A percentile compares a stretch with the other conserved stretches of the same genome.
Evolutionary conservation across 53 echinoderm and acorn worm genomes (phyloP).

Genomic region (Actinopyga echinites): DNA sequence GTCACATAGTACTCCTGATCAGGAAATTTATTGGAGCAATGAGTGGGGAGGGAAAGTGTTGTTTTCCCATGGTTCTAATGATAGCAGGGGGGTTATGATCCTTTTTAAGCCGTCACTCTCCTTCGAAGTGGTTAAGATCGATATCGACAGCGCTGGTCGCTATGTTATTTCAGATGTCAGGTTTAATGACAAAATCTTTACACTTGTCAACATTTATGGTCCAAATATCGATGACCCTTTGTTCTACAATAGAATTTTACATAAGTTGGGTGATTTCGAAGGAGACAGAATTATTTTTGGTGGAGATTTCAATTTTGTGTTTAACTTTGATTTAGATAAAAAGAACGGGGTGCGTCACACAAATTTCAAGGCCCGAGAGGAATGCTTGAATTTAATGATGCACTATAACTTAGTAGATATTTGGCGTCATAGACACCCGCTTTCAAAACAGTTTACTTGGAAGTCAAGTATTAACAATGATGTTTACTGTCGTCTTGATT

Average conservation of each 20-base stretch:
- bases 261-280: neutral
- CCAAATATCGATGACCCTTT: neutral
- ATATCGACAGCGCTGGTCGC: neutral
- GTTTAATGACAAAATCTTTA: neutral
- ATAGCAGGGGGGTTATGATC: conserved; percentile 1
- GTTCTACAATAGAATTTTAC: neutral
- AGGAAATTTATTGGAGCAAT: neutral
- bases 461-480: neutral
- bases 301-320: too few species aligned
- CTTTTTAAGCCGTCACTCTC: neutral
- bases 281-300: neutral
- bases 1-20: neutral
- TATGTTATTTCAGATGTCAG: neutral
- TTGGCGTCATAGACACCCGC: neutral
- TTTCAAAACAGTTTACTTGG: conserved; percentile 13
- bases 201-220: neutral
- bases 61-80: neutral
- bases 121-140: neutral
- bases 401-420: conserved; percentile 10
- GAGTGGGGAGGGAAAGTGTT: neutral
- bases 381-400: neutral
- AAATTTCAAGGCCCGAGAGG: conserved; percentile 1
- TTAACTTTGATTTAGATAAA: neutral
- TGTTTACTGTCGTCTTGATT: conserved; percentile 1
- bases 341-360: neutral